These are phyloP conservation scores for Sitta europaea DNA, from an alignment of 2,113 vertebrate genomes.

Conservation along the genomic window DNA sequence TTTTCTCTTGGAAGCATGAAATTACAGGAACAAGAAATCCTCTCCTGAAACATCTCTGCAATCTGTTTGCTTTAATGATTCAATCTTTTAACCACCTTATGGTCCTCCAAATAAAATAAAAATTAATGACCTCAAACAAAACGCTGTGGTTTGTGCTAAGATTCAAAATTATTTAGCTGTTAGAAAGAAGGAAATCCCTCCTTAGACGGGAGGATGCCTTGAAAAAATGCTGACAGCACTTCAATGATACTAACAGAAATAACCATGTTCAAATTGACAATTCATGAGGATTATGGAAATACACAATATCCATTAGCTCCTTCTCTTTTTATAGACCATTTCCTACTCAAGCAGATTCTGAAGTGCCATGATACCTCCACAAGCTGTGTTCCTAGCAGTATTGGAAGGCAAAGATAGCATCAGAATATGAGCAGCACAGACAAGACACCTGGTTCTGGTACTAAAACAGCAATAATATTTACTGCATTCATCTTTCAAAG, in stretches of 20 bases:
- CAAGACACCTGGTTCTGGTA: neutral
- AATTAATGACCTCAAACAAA: slow-evolving; percentile 33
- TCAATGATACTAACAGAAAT: neutral
- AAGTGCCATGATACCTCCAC: neutral
- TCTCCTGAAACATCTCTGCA: neutral
- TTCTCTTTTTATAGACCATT: neutral
- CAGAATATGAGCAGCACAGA: neutral
- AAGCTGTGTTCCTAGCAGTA: neutral
- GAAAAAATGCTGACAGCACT: neutral
- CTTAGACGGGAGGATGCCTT: neutral
- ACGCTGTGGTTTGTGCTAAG: neutral
- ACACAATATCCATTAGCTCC: neutral
- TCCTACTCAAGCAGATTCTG: neutral
- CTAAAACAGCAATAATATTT: neutral
- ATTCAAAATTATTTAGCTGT: neutral
- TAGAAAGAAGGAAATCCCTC: neutral
- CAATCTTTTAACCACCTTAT: slow-evolving; percentile 15
- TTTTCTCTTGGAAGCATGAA: neutral
- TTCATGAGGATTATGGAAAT: neutral
- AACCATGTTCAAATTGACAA: neutral
- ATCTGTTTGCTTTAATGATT: slow-evolving; percentile 4
- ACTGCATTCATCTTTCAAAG: neutral
- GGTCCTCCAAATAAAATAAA: slow-evolving; percentile 20
- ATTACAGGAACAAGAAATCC: neutral
- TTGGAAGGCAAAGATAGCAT: neutral